Evolutionary conservation across 2,113 vertebrate species (phyloP).

Genomic region (Nanorana parkeri): DNA sequence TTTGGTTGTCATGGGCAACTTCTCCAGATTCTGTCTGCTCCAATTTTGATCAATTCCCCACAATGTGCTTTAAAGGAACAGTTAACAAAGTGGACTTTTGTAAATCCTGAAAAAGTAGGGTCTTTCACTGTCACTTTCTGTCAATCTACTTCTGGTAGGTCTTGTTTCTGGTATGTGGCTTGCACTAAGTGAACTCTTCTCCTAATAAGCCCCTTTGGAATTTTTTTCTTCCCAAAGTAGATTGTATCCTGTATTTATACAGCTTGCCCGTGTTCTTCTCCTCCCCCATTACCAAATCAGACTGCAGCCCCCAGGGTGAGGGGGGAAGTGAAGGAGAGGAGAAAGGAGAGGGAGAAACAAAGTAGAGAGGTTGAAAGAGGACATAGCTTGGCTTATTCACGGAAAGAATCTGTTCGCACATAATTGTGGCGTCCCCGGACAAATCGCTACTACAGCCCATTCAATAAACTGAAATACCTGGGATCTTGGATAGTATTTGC

Average conservation of each 20-base stretch:
- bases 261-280: slow-evolving; percentile 41
- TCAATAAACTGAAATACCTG: background rate
- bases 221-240: background rate
- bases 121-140: background rate
- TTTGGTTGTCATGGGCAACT: too few species aligned
- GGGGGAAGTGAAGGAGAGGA: slow-evolving; percentile 31
- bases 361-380: slow-evolving; percentile 24
- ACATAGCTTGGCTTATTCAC: background rate
- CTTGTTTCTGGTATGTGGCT: background rate
- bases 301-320: slow-evolving; percentile 45
- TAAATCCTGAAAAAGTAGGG: background rate
- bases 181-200: background rate
- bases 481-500: background rate
- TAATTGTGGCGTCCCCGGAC: background rate
- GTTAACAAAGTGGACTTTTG: too few species aligned
- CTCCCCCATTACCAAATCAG: slow-evolving; percentile 47
- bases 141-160: background rate
- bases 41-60: too few species aligned
- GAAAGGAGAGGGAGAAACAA: slow-evolving; percentile 14
- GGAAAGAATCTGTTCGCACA: slow-evolving; percentile 8
- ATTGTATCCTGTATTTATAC: slow-evolving; percentile 46
- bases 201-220: slow-evolving; percentile 1
- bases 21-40: too few species aligned
- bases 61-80: too few species aligned
- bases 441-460: background rate